A percentile compares a stretch with the other conserved stretches of the same genome.
Evolutionary conservation across 2,113 vertebrate genomes (phyloP).

Genomic region (Phyllostomus discolor): DNA sequence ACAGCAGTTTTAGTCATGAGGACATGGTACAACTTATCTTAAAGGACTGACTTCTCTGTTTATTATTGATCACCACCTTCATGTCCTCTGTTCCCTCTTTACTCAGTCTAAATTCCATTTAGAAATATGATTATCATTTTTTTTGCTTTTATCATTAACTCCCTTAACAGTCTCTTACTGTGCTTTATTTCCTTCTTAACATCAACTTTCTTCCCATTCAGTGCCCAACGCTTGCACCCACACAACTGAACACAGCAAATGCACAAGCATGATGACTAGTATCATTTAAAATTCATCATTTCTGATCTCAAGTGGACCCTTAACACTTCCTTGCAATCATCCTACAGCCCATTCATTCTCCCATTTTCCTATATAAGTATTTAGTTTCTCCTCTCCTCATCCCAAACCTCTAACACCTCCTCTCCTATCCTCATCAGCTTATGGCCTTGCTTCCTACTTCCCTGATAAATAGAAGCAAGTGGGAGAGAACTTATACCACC

Average conservation of each 20-base stretch:
- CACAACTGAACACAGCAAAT: background rate
- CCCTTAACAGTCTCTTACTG: background rate
- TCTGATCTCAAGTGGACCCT: slow-evolving; percentile 28
- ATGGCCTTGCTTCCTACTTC: background rate
- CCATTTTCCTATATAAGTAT: background rate
- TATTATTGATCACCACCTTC: background rate
- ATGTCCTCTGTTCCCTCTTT: background rate
- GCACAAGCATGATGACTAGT: background rate
- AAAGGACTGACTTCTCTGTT: background rate
- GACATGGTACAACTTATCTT: background rate
- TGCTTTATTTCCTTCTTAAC: background rate
- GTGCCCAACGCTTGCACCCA: background rate
- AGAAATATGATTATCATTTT: background rate
- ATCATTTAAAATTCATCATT: slow-evolving; percentile 1
- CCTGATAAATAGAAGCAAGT: background rate
- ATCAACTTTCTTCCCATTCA: background rate
- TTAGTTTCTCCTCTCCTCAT: background rate
- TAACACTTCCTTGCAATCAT: slow-evolving; percentile 2
- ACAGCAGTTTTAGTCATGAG: background rate
- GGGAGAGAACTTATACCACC: background rate
- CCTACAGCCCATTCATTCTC: background rate
- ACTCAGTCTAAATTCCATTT: background rate
- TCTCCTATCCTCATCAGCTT: background rate
- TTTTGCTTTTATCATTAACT: background rate
- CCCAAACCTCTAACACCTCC: background rate